These are phyloP conservation scores for Eira barbara DNA, from an alignment of 2,113 vertebrate genomes.

Conservation along the genomic window DNA sequence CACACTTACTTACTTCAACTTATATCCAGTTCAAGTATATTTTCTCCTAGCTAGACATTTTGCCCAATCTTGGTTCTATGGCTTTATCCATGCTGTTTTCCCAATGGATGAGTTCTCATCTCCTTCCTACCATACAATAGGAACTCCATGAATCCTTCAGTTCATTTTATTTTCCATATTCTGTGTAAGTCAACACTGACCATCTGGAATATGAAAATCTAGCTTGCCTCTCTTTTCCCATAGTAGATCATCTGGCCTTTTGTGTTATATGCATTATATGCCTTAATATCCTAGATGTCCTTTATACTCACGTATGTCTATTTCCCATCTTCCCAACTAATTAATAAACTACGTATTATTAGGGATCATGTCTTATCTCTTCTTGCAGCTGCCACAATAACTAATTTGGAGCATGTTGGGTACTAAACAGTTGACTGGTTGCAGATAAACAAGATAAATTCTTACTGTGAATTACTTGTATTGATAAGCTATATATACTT, in stretches of 20 bases:
- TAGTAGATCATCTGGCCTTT: not conserved
- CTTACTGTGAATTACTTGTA: not conserved
- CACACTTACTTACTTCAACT: not conserved
- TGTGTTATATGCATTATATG: not conserved
- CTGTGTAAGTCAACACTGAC: not conserved
- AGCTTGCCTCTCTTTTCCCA: not conserved
- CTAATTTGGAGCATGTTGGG: not conserved
- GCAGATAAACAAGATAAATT: constrained; percentile 34
- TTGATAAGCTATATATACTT: not conserved
- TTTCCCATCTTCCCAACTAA: not conserved
- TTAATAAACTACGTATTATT: not conserved
- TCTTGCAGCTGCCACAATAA: not conserved
- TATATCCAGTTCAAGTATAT: not conserved
- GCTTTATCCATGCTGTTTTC: not conserved
- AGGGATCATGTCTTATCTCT: not conserved
- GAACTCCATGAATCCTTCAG: not conserved
- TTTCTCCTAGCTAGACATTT: not conserved
- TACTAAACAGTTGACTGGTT: constrained; percentile 17
- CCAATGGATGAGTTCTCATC: not conserved
- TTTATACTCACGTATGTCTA: not conserved
- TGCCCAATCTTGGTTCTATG: not conserved
- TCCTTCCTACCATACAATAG: not conserved
- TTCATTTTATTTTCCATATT: not conserved
- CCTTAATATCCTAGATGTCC: not conserved
- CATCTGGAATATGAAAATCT: not conserved